These are phyloP conservation scores for Sycobia sp. DNA, from an alignment of 1,140 invertebrate genomes.

Conservation along the genomic window DNA sequence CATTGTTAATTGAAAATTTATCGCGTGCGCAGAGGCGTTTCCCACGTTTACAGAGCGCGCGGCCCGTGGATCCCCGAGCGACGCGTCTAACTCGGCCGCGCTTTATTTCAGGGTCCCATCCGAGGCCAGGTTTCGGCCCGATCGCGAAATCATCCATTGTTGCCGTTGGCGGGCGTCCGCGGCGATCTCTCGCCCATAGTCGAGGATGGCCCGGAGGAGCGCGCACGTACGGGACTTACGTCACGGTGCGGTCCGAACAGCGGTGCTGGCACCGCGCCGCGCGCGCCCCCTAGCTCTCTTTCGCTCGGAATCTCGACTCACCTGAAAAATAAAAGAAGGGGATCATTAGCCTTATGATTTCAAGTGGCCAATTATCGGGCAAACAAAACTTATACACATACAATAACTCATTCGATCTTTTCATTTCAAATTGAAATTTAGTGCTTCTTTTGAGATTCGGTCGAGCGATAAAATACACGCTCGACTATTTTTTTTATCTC, in stretches of 20 bases:
- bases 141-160: slow-evolving; percentile 24
- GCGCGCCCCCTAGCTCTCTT: no score
- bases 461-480: background rate
- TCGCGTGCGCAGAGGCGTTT: slow-evolving; percentile 15
- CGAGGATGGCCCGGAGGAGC: background rate
- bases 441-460: background rate
- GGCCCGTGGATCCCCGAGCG: no score
- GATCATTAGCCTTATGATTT: slow-evolving; percentile 12
- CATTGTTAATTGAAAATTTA: slow-evolving; percentile 32
- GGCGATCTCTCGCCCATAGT: no score
- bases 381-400: background rate
- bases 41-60: slow-evolving; percentile 15
- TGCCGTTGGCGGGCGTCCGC: background rate
- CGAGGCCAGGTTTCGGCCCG: background rate
- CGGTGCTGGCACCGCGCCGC: background rate
- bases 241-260: background rate
- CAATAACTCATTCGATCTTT: slow-evolving; percentile 11
- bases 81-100: no score
- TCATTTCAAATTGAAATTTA: background rate
- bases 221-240: background rate
- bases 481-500: background rate
- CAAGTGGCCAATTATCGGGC: slow-evolving; percentile 4
- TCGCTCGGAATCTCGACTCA: slow-evolving; percentile 1
- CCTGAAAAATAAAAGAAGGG: slow-evolving; percentile 16
- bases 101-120: background rate